A percentile compares a stretch with the other conserved stretches of the same genome.
Evolutionary conservation across 2,113 vertebrate species (phyloP).

Genomic region (Tyrannus savana): DNA sequence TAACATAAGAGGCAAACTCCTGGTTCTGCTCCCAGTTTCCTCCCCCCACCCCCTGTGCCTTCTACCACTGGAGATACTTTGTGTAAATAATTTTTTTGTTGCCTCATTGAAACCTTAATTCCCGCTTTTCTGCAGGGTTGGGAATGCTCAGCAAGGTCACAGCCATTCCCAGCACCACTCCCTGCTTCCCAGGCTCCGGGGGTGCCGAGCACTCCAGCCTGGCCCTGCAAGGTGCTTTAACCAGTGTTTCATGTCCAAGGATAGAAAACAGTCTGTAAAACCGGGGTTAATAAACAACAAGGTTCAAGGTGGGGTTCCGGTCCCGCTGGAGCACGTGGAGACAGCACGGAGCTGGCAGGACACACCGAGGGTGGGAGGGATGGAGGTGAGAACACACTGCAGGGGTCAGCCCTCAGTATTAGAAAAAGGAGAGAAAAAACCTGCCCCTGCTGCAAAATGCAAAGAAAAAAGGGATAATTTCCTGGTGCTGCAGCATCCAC

Average conservation of each 20-base stretch:
- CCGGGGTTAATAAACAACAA: accelerated
- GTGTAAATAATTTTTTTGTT: too few species aligned
- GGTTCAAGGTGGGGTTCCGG: not conserved
- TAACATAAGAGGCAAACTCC: not conserved
- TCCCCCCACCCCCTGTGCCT: not conserved
- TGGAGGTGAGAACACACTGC: not conserved
- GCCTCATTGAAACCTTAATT: accelerated
- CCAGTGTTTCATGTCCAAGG: not conserved
- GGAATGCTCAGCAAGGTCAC: accelerated
- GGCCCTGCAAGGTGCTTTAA: not conserved
- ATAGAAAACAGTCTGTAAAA: not conserved
- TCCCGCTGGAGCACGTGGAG: accelerated
- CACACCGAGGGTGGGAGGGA: accelerated
- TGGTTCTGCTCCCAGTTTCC: not conserved
- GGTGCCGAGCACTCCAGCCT: not conserved
- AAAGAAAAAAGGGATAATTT: not conserved
- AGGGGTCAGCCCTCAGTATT: not conserved
- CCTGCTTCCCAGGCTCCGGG: not conserved
- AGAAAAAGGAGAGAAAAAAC: too few species aligned
- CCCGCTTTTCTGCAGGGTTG: accelerated
- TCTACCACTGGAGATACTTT: accelerated
- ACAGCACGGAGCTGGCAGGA: accelerated
- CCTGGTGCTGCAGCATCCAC: not conserved
- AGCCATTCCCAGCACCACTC: not conserved
- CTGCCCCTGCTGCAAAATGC: not conserved